A percentile compares a stretch with the other conserved stretches of the same genome.
Evolutionary conservation across 2,797 vertebrate genomes (phyloP).

Genomic region (Euphonia xanthogaster): DNA sequence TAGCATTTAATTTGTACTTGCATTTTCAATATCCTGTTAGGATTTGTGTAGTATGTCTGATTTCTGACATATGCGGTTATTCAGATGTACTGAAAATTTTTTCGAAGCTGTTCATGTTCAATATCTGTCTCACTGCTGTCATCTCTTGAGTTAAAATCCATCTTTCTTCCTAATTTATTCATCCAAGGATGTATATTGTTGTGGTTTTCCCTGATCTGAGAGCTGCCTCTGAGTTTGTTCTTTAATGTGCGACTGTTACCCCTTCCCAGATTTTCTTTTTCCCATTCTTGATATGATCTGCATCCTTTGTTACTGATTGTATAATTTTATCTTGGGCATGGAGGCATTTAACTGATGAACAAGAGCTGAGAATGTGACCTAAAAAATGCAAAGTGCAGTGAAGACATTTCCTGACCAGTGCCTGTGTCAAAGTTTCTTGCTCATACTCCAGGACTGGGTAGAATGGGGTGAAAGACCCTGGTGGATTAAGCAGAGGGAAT

Average conservation of each 20-base stretch:
- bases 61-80: not conserved
- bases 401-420: not conserved
- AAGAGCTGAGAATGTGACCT: not conserved
- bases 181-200: not conserved
- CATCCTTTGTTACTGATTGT: not conserved
- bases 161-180: not conserved
- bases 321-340: not conserved
- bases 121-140: not conserved
- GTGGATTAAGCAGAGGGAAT: not conserved
- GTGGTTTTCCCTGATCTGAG: not conserved
- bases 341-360: not conserved
- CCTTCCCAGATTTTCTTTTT: not conserved
- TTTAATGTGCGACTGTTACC: not conserved
- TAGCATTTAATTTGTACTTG: not conserved
- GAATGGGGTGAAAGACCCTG: accelerated
- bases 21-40: constrained; percentile 19
- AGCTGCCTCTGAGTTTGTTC: not conserved
- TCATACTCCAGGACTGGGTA: accelerated
- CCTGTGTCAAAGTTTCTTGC: not conserved
- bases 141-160: not conserved
- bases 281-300: not conserved
- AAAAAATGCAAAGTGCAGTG: not conserved
- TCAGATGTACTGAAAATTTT: not conserved
- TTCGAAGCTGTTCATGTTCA: not conserved
- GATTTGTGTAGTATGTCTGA: not conserved